Evolutionary conservation across 2,888 invertebrate genomes (phyloP).

Genomic region (Julus scanicus): DNA sequence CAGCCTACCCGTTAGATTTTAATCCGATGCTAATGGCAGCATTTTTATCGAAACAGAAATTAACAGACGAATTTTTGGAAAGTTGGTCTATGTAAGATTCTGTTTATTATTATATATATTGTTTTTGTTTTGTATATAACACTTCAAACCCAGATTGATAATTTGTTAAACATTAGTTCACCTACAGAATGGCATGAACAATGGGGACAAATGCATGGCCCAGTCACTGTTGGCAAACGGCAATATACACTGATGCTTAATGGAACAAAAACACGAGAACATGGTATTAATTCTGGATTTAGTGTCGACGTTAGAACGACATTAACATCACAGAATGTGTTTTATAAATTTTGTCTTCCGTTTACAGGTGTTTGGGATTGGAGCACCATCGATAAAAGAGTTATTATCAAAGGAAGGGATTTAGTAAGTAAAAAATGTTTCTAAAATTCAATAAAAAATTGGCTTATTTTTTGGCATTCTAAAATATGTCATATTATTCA

Average conservation of each 20-base stretch:
- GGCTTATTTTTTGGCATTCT: too few relatives aligned
- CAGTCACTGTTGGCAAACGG: neutral
- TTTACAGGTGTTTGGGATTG: slow-evolving; percentile 29
- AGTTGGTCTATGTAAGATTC: neutral
- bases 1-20: slow-evolving; percentile 41
- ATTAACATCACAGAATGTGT: neutral
- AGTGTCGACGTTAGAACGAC: neutral
- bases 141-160: too few relatives aligned
- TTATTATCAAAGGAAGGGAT: slow-evolving; percentile 24
- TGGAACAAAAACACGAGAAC: slow-evolving; percentile 37
- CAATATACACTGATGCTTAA: slow-evolving; percentile 24
- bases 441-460: too few relatives aligned
- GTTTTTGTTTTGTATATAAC: too few relatives aligned
- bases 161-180: neutral
- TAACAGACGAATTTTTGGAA: slow-evolving; percentile 45
- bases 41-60: slow-evolving; percentile 43
- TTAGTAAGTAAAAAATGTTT: slow-evolving; percentile 35
- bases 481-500: neutral
- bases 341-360: neutral
- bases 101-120: neutral
- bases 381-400: neutral
- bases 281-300: slow-evolving; percentile 31
- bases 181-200: slow-evolving; percentile 47
- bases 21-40: slow-evolving; percentile 14
- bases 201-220: slow-evolving; percentile 48